Base-by-base conservation (phyloP, 2,888 invertebrate species). In the Heliconius sara region DNA sequence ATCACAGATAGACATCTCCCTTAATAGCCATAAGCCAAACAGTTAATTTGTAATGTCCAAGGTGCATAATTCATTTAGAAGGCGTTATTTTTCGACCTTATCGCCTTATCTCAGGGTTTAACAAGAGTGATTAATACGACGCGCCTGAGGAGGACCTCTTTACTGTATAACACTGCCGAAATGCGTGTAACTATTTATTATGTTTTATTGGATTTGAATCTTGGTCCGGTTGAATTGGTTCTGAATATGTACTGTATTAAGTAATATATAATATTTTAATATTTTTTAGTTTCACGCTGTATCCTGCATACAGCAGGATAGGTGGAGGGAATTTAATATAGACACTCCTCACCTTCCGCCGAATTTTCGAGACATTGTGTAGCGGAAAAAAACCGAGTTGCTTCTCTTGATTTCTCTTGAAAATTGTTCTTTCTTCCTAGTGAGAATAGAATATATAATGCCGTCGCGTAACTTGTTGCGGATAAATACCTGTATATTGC, bases 71-170 rank as follows among this genome's bases (percentile, higher is more conserved):
- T 93, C 91, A 91, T 87, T 87, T 86, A 80, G 84, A 88, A 82
- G 91, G 91, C 91, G 91, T 92, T 91, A 93, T 92, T 91, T 91
- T 92, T 91, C 90, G 87, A 82, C 87, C 88, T 91, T 94, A 94
- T 94, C 94, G 88, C 88, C 81, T 84, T 87, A 94, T 94, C 94
- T 92, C 80, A 84, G 84, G 82, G 86, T 85, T 88, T 89, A 92
- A 93, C 93, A 92, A 90, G 91, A 87, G 91, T 93, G 93, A 94
- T 94, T 93, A 93, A 94, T 93, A 89, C 82, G 84, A 85, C 83
- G 88, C 88, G 88, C 86, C 87, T 89, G 90, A 89, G 90, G 90
- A 81, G 83, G 89, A 88, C 79, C 87, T 88, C 86, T 91, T 89
- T 91, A 91, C 91, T 89, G 91, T 90, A 90, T 86, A 77, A 66